These are phyloP conservation scores for Alauda arvensis DNA, from an alignment of 2,797 vertebrate species.

Conservation along the genomic window DNA sequence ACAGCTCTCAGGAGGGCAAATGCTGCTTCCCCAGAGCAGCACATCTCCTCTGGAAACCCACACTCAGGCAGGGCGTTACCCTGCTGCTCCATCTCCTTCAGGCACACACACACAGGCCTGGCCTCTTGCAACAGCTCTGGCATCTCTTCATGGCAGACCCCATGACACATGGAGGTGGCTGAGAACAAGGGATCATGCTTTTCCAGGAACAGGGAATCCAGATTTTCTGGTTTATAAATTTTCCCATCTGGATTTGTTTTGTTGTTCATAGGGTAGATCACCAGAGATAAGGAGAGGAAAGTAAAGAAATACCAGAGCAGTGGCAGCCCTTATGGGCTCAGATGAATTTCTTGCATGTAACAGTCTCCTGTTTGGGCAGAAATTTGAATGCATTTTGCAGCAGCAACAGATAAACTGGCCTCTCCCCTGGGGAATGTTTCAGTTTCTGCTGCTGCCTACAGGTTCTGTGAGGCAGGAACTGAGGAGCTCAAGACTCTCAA, in stretches of 20 bases:
- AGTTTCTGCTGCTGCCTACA: conserved; percentile 22
- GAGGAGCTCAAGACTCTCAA: conserved; percentile 12
- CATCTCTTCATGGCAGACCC: conserved; percentile 51
- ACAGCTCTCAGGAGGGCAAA: background rate
- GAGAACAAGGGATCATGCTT: conserved; percentile 47
- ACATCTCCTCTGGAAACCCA: background rate
- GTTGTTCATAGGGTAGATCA: conserved; percentile 39
- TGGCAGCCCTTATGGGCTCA: conserved; percentile 25
- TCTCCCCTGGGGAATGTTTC: conserved; percentile 2
- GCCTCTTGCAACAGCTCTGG: conserved; percentile 46
- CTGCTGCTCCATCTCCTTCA: background rate
- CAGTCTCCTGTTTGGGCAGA: conserved; percentile 50
- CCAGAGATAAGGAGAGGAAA: conserved; percentile 42
- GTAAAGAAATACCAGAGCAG: conserved; percentile 29
- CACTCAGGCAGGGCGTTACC: rapidly evolving
- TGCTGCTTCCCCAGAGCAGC: background rate
- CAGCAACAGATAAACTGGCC: conserved; percentile 26
- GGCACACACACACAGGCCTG: background rate
- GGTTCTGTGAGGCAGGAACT: background rate
- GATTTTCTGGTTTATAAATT: conserved; percentile 63
- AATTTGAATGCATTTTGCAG: conserved; percentile 49
- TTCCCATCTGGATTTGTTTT: conserved; percentile 58
- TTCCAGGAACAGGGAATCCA: conserved; percentile 54
- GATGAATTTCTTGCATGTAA: conserved; percentile 36
- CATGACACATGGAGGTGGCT: conserved; percentile 50